These are phyloP conservation scores for Neodiprion fabricii DNA, from an alignment of 1,140 invertebrate species.

Conservation along the genomic window DNA sequence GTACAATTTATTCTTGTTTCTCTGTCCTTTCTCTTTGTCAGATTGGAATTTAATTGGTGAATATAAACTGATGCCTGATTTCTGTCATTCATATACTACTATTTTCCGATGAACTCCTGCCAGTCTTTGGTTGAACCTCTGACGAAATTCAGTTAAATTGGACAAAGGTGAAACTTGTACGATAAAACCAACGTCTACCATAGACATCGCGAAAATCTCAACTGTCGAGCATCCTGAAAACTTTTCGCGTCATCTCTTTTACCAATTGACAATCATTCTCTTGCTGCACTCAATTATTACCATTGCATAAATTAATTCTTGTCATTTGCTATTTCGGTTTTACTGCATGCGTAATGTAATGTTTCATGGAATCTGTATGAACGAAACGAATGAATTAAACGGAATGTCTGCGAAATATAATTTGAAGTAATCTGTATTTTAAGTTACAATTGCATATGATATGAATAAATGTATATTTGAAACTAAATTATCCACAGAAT, in stretches of 20 bases:
- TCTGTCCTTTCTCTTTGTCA: too few relatives aligned
- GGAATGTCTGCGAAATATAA: not conserved
- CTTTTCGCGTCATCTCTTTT: not conserved
- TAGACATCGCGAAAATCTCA: too few relatives aligned
- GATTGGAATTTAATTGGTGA: not conserved
- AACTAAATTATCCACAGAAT: not conserved
- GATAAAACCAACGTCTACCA: too few relatives aligned
- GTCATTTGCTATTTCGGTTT: not conserved
- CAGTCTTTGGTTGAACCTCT: not conserved
- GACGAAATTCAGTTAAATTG: not conserved
- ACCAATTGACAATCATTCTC: conserved; percentile 1
- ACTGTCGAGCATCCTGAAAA: not conserved
- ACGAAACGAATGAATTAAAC: not conserved
- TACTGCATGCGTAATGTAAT: not conserved
- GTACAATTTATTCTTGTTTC: not conserved
- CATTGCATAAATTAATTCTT: not conserved
- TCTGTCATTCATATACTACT: not conserved
- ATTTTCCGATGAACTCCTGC: not conserved
- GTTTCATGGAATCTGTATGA: not conserved
- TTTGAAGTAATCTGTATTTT: conserved; percentile 9
- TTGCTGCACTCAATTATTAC: not conserved
- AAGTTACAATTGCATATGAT: conserved; percentile 2
- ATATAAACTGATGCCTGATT: not conserved
- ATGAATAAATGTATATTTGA: conserved; percentile 21
- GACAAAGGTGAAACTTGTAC: not conserved